Base-by-base conservation (phyloP, 2,888 invertebrate genomes). In the Leptinotarsa rubiginosa region DNA sequence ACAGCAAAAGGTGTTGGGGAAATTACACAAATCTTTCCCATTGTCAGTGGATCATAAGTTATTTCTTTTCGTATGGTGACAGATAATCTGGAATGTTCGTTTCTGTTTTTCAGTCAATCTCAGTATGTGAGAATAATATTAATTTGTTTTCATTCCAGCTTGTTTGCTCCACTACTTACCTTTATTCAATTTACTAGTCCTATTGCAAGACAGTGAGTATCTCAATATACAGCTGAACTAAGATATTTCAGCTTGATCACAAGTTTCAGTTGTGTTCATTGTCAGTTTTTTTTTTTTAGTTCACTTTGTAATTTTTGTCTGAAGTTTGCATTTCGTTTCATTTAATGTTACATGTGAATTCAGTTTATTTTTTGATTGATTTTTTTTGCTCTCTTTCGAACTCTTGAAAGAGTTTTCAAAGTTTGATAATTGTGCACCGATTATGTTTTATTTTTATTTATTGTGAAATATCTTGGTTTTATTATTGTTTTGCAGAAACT, bases 1-100 rank as follows among this genome's bases (percentile, higher is more conserved):
- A 91, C 91, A 78, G 93, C 96, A 50, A 96, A 96, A 87, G 97
- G 96, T 50, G 94, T 96, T 80, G 97, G 97, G 2, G 93, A 93
- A 83, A 92, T 97, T 12, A 93, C 93, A 1, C 94, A 94, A 86
- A 91, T 94, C 66, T 94, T 94, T 86, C 93, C 93, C 0, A 74
- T 85, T 41, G 67, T 73, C 4, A 47, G 47, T 18, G 54, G 56
- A 20, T 66, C 71, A 18, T 56, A 31, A 69, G 56, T 47, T 47
- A 47, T 13, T 56, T 18, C 4, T 13, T 31, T 25, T 50, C 1
- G 41, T 25, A 25, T 52, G 49, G 52, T 25, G 50, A 52, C 22
- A 67, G 20, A 22, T 1, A 22, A 66, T 41, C 22, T 18, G 47
- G 25, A 22, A 16, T n/a, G 49, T 25, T 67, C 22, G 47, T 22